Evolutionary conservation across 2,888 invertebrate species (phyloP).

Genomic region (Nomada ferruginata): DNA sequence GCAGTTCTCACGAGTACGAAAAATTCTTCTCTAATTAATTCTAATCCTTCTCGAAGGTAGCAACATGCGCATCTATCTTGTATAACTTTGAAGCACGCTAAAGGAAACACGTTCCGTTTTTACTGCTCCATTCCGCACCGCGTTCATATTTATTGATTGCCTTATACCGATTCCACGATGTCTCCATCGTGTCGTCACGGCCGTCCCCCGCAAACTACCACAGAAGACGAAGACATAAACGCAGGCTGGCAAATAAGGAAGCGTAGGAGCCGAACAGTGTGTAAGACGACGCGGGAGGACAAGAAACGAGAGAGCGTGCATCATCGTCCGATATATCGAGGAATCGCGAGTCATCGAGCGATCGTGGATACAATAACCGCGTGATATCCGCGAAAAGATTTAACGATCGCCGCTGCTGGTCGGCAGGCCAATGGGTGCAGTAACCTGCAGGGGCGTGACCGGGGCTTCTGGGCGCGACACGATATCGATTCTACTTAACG

Average conservation of each 20-base stretch:
- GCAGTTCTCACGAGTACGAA: too few species aligned
- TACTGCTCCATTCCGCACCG: too few species aligned
- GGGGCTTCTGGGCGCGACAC: conserved; percentile 61
- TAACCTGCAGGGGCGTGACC: conserved; percentile 64
- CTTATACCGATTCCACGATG: neutral
- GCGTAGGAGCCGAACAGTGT: conserved; percentile 3
- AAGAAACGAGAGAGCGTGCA: conserved; percentile 14
- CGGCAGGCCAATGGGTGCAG: conserved; percentile 53
- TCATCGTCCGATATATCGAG: conserved; percentile 34
- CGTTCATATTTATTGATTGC: too few species aligned
- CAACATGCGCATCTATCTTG: too few species aligned
- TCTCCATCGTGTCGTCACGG: neutral
- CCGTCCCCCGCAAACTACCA: too few species aligned
- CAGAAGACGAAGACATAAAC: neutral
- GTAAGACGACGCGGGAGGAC: neutral
- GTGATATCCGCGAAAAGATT: conserved; percentile 50
- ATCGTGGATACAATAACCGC: conserved; percentile 32
- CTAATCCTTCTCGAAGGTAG: too few species aligned
- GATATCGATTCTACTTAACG: conserved; percentile 62
- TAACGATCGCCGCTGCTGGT: conserved; percentile 50
- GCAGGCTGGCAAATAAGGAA: conserved; percentile 18
- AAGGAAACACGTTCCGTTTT: too few species aligned
- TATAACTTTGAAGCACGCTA: too few species aligned
- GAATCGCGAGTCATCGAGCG: conserved; percentile 32
- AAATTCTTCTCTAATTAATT: too few species aligned